These are phyloP conservation scores for Pardalotus punctatus DNA, from an alignment of 2,113 vertebrate species.

Conservation along the genomic window DNA sequence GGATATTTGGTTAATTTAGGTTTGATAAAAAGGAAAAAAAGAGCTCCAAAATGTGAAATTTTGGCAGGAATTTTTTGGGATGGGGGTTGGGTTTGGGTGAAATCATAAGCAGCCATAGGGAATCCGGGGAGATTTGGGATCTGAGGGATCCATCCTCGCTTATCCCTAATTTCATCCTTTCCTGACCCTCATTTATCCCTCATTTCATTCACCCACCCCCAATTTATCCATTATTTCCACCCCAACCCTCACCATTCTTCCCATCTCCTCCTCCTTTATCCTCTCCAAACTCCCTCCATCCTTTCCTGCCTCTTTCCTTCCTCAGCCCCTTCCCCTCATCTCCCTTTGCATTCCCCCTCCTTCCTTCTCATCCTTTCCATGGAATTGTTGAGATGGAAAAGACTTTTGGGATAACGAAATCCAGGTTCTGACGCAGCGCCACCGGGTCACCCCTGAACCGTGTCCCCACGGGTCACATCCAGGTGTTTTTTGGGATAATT, in stretches of 20 bases:
- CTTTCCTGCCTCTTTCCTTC: no score
- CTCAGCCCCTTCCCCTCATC: neutral
- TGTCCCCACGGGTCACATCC: neutral
- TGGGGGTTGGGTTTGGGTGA: neutral
- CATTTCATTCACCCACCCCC: neutral
- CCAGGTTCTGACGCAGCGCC: neutral
- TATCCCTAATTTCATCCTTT: neutral
- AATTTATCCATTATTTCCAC: neutral
- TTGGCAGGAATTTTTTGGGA: neutral
- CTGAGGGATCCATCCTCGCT: neutral
- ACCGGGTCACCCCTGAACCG: neutral
- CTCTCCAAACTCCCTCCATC: neutral
- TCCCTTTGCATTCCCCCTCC: neutral
- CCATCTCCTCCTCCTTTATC: no score
- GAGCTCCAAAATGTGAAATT: neutral
- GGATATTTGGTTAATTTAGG: neutral
- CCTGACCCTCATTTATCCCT: neutral
- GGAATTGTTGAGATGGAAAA: neutral
- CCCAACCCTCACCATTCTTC: neutral
- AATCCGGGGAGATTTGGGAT: neutral
- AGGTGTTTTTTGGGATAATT: neutral
- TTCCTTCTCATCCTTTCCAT: neutral
- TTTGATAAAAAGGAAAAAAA: neutral
- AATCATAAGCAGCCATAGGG: rapidly evolving
- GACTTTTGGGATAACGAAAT: neutral